Base-by-base conservation (phyloP, 2,888 invertebrate genomes). In the Prenolepis imparis region DNA sequence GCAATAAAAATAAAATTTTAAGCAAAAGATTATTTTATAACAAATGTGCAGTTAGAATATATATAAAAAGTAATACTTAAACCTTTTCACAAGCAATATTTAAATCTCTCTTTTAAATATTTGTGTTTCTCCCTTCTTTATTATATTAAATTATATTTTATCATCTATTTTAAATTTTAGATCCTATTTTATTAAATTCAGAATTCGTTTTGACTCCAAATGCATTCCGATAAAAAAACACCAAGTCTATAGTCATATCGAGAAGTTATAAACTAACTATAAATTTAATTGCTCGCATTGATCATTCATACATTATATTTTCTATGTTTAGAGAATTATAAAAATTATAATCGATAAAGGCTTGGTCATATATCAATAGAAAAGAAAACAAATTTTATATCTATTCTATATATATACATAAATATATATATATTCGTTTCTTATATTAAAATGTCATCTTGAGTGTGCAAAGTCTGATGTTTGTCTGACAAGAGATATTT, bases 1-100 rank as follows among this genome's bases (percentile, higher is more conserved):
- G 12, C 3, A 52, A 57, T 24, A 28, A 5, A 57, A 57, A 72
- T 72, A 5, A 72, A 39, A 73, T 59, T 72, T 15, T 36, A 11
- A 57, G 39, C 59, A 41, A 59, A 41, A 36, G 36, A 36, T 36
- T n/a, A n/a, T 73, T 11, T 57, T 18, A 36, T 72, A n/a, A 12
- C 52, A 5, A 70, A 70, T 55, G 9, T 36, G 9, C 36, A 68
- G 52, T 68, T 52, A 18, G n/a, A 11, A 68, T n/a, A 15, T 28
- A 48, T 9, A 11, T n/a, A n/a, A 68, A 36, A 52, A 68, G 6
- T n/a, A 11, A 32, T 48, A 32, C 28, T 32, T 32, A 32, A 32
- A 32, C 3, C 4, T 36, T 36, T 36, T 36, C 36, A 36, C 36
- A 36, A 36, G 3, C 5, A 3, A 36, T 36, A 36, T 36, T 36